Evolutionary conservation across 2,113 vertebrate genomes (phyloP), one percentile per base, ranked within the genome.

Genomic region (Solea senegalensis): DNA sequence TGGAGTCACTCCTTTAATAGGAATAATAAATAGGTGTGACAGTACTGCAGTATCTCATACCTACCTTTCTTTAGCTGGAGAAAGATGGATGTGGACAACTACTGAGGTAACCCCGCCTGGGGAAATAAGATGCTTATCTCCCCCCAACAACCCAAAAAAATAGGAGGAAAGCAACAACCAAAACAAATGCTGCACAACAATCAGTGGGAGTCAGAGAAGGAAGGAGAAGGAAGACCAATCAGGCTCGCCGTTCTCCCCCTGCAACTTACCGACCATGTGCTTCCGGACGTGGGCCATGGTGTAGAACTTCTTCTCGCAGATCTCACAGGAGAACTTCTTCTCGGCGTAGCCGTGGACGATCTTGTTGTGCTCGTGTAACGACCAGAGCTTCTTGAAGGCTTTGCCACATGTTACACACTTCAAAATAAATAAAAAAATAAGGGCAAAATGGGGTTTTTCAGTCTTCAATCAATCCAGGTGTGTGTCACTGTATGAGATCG

Each of bases 281-380:
- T 99, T 99, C 85, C 97, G 94, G 86, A 99, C 97, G 0, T 99
- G 97, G 4, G 97, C 97, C 97, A 97, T 97, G 54, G 97, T 98
- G 91, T 97, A 97, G 90, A 98, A 98, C 88, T 97, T 98, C 94
- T 98, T 98, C 86, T 97, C 97, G 0, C 97, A 98, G 86, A 98
- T 97, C 91, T 98, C 97, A 0, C 97, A 98, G 7, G 96, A 96
- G 92, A 97, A 97, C 81, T 96, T 98, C 92, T 97, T 98, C 88
- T 98, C 97, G 0, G 96, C 96, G 0, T 96, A 97, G 80, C 96
- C 96, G 0, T 98, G 97, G 69, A 98, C 96, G 0, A 97, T 97
- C 90, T 98, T 98, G 90, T 96, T 97, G 77, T 98, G 97, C 77
- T 98, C 96, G 0, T 98, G 96, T 40, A 97, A 87, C 0, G 96